These are phyloP conservation scores for Panthera leo DNA, from an alignment of 2,113 vertebrate species.

Conservation along the genomic window DNA sequence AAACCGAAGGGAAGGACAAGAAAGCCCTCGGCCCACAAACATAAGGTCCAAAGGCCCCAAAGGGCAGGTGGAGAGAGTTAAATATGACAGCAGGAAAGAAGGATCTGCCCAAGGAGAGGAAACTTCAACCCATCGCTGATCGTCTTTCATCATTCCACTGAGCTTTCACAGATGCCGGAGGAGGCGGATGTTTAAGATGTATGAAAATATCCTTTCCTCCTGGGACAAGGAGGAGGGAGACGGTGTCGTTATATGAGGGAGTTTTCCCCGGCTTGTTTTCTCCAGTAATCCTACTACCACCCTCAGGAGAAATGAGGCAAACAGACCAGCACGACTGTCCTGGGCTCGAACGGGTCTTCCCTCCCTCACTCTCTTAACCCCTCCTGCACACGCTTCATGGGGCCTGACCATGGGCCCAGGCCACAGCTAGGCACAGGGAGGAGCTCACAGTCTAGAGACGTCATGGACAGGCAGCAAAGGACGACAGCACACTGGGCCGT, in stretches of 20 bases:
- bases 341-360: background rate
- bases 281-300: background rate
- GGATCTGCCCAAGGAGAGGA: slow-evolving; percentile 47
- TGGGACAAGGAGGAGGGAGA: background rate
- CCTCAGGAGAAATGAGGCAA: slow-evolving; percentile 3
- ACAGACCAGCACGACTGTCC: background rate
- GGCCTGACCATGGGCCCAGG: background rate
- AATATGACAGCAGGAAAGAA: background rate
- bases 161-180: slow-evolving; percentile 50
- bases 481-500: background rate
- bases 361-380: background rate
- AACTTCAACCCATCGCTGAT: slow-evolving; percentile 62
- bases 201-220: slow-evolving; percentile 66
- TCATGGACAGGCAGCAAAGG: background rate
- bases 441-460: background rate
- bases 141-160: slow-evolving; percentile 60
- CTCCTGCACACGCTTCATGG: background rate
- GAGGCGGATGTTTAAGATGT: slow-evolving; percentile 41
- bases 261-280: background rate
- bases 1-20: background rate
- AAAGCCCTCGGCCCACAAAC: background rate
- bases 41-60: background rate
- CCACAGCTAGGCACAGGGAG: background rate
- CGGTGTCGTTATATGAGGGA: background rate
- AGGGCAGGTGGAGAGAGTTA: background rate